Evolutionary conservation across 1,140 invertebrate genomes (phyloP), one percentile per base, ranked within the genome.

Genomic region (Drosophila arawakana): DNA sequence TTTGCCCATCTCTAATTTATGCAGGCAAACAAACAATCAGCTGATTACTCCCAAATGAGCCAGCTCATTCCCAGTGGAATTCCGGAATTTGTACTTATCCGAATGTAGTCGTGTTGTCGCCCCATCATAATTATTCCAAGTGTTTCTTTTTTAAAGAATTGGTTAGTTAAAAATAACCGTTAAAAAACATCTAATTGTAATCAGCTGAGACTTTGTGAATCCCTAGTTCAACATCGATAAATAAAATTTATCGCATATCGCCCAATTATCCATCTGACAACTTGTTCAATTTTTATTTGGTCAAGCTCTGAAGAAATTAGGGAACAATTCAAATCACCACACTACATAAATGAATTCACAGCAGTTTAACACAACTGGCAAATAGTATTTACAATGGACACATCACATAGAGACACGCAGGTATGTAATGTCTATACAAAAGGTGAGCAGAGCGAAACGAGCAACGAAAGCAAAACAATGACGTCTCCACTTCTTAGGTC

Each of bases 401-500:
- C 73, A 71, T 65, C 60, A 75, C 21, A 44, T 3, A 71, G 54
- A n/a, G 68, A 75, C 21, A 44, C 41, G 2, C 73, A 71, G 68
- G 73, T 71, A 52, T 10, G 39, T 71, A 41, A 6, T 71, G 34
- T 5, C 8, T 8, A 35, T 3, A 35, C 3, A 52, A 9, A 35
- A 9, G 13, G 11, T 25, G 18, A 6, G n/a, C 21, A 30, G 4
- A 54, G 9, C 49, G 61, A 43, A 62, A 55, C 25, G 8, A 35
- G 10, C 25, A 50, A 72, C 69, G 69, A 57, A 67, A 58, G 62
- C 57, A 73, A 76, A 76, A 72, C 60, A 71, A 76, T 77, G 62
- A 77, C 74, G 69, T 76, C 39, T 76, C 69, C 25, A 35, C 30
- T 13, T 62, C 60, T 43, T 57, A 21, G 13, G 52, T 35, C 34